These are phyloP conservation scores for Coregonus sp. DNA, from an alignment of 2,797 vertebrate species.

Conservation along the genomic window DNA sequence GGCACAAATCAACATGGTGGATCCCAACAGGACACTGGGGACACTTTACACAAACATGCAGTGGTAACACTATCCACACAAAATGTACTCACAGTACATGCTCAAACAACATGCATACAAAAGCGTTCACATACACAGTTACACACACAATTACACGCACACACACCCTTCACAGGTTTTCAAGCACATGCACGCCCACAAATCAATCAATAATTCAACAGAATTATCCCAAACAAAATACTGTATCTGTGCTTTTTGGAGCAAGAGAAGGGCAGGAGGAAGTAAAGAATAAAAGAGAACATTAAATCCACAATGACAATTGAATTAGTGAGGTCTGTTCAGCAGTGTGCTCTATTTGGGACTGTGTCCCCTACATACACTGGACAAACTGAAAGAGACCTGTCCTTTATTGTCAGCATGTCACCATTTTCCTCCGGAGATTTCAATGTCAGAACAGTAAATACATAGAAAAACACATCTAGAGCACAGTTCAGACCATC, in stretches of 20 bases:
- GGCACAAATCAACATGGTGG: conserved; percentile 9
- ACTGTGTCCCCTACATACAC: not conserved
- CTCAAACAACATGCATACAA: not conserved
- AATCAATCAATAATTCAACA: not conserved
- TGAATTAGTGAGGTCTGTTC: not conserved
- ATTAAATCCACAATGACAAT: not conserved
- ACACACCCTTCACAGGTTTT: not conserved
- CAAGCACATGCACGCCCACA: not conserved
- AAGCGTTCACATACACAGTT: not conserved
- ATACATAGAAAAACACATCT: not conserved
- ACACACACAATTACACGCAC: too few species aligned
- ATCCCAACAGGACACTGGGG: not conserved
- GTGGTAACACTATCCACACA: not conserved
- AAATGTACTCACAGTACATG: not conserved
- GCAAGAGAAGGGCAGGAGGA: not conserved
- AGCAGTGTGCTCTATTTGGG: not conserved
- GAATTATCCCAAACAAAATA: not conserved
- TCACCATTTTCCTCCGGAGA: not conserved
- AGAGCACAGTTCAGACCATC: too few species aligned
- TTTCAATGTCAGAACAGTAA: not conserved
- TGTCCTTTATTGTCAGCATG: not conserved
- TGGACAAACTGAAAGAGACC: not conserved
- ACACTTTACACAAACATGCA: not conserved
- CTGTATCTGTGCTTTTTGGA: not conserved
- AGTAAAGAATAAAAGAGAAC: not conserved